A percentile compares a stretch with the other conserved stretches of the same genome.
Evolutionary conservation across 2,888 invertebrate species (phyloP).

Genomic region (Patella caerulea): DNA sequence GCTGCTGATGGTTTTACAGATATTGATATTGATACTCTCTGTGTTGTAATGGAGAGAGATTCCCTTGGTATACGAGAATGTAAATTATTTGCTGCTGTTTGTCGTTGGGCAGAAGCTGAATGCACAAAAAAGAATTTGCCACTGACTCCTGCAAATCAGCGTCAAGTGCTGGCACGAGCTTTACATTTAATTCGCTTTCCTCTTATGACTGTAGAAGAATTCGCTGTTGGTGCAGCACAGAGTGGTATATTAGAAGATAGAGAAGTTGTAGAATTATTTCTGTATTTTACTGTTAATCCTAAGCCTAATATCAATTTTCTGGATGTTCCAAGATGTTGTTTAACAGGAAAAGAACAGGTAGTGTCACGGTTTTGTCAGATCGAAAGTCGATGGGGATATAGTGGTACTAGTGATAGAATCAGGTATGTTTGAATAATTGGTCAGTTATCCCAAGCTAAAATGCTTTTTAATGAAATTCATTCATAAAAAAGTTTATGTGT

Average conservation of each 20-base stretch:
- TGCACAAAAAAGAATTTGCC: constrained; percentile 80
- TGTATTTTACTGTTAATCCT: constrained; percentile 78
- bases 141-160: constrained; percentile 79
- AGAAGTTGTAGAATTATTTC: constrained; percentile 79
- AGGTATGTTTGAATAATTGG: constrained; percentile 71
- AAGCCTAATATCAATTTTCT: constrained; percentile 81
- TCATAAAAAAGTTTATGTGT: no score
- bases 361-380: constrained; percentile 83
- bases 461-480: no score
- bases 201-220: constrained; percentile 88
- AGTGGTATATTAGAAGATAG: constrained; percentile 83
- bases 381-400: constrained; percentile 87
- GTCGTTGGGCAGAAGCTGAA: constrained; percentile 74
- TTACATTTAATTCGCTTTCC: constrained; percentile 85
- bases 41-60: constrained; percentile 83
- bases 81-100: constrained; percentile 79
- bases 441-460: no score
- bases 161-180: constrained; percentile 80
- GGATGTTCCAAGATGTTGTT: constrained; percentile 80
- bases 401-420: constrained; percentile 86
- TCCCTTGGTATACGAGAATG: constrained; percentile 85
- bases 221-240: constrained; percentile 78
- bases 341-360: constrained; percentile 84
- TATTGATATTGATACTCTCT: constrained; percentile 84
- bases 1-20: constrained; percentile 86